These are phyloP conservation scores for Himalopsyche anomala DNA, from an alignment of 2,888 invertebrate genomes.

Conservation along the genomic window DNA sequence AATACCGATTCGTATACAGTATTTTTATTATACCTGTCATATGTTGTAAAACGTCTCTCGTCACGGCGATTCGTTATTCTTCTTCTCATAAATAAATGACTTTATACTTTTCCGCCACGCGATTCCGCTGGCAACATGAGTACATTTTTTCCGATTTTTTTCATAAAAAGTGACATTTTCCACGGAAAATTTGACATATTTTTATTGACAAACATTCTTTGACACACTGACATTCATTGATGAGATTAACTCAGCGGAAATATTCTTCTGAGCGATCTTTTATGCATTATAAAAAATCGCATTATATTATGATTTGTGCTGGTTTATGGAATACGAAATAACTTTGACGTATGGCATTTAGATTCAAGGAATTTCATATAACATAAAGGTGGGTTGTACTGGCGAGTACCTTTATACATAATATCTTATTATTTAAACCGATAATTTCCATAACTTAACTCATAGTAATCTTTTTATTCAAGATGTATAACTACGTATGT, in stretches of 20 bases:
- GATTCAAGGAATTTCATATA: too few relatives aligned
- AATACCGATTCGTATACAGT: not conserved
- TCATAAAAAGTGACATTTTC: slow-evolving; percentile 1
- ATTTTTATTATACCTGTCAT: slow-evolving; percentile 35
- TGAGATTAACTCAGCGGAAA: slow-evolving; percentile 14
- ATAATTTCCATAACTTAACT: too few relatives aligned
- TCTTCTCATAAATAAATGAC: slow-evolving; percentile 20
- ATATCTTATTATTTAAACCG: too few relatives aligned
- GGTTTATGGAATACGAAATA: too few relatives aligned
- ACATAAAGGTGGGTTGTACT: too few relatives aligned
- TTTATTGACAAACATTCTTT: slow-evolving; percentile 29
- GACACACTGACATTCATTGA: slow-evolving; percentile 23
- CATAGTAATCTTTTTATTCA: too few relatives aligned
- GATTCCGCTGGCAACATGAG: not conserved
- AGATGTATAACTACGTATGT: too few relatives aligned
- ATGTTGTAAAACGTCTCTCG: slow-evolving; percentile 32
- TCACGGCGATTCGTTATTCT: slow-evolving; percentile 23
- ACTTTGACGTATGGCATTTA: too few relatives aligned
- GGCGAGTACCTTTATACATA: too few relatives aligned
- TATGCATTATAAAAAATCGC: not conserved
- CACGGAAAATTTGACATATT: not conserved
- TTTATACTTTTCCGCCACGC: slow-evolving; percentile 23
- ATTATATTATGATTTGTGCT: too few relatives aligned
- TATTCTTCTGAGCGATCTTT: slow-evolving; percentile 1
- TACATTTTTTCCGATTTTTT: not conserved